A percentile compares a stretch with the other conserved stretches of the same genome.
phyloP scores from a whole-genome alignment of 2,113 vertebrate genomes.

The Notarius quadriscutis region DNA sequence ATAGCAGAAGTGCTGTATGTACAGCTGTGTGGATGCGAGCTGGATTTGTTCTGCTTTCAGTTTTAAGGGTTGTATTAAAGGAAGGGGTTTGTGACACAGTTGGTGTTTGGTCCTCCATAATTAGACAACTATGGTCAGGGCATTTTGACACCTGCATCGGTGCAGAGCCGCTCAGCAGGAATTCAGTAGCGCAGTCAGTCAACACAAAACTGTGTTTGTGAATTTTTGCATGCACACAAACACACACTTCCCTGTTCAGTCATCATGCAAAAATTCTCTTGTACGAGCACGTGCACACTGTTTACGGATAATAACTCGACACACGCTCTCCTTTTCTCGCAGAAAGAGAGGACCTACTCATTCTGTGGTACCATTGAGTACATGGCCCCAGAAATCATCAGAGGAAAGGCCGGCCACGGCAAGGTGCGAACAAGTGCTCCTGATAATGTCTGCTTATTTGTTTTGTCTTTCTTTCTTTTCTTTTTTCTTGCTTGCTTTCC shows the following conservation, averaged over 20 bases:
- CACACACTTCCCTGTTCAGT: background rate
- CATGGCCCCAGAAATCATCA: slow-evolving; percentile 92
- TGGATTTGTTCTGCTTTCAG: background rate
- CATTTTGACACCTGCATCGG: background rate
- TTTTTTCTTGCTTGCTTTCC: background rate
- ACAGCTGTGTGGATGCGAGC: background rate
- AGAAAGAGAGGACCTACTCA: slow-evolving; percentile 90
- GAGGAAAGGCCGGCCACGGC: slow-evolving; percentile 85
- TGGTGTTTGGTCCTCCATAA: background rate
- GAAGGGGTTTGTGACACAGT: background rate
- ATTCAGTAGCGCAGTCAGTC: background rate
- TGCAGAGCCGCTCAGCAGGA: background rate
- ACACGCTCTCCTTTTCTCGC: slow-evolving; percentile 23
- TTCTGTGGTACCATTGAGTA: slow-evolving; percentile 94
- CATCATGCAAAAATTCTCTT: background rate
- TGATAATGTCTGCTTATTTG: background rate
- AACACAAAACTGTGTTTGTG: background rate
- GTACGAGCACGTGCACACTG: background rate
- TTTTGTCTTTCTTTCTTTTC: background rate
- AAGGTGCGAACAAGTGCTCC: slow-evolving; percentile 72
- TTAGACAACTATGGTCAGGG: background rate
- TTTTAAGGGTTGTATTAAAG: background rate
- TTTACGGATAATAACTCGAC: background rate
- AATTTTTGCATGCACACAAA: background rate
- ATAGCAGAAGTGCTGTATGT: background rate